Evolutionary conservation across 2,113 vertebrate species (phyloP).

Genomic region (Arothron firmamentum): DNA sequence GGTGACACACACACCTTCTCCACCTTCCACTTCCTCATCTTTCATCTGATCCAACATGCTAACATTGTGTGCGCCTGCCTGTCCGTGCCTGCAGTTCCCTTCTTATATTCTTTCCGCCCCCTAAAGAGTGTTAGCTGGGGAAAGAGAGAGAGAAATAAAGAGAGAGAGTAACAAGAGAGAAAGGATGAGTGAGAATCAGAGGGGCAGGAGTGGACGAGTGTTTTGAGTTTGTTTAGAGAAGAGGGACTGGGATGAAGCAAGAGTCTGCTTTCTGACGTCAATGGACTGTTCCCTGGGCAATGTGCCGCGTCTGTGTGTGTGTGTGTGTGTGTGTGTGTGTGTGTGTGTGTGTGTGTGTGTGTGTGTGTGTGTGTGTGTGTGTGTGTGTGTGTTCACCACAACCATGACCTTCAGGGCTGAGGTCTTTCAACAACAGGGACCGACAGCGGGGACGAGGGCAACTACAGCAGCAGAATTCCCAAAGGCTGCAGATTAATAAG

Average conservation of each 20-base stretch:
- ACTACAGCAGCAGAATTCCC: conserved; percentile 60
- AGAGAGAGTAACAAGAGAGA: conserved; percentile 26
- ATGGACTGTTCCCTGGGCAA: conserved; percentile 77
- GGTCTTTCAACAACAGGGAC: conserved; percentile 49
- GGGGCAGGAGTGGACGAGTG: conserved; percentile 27
- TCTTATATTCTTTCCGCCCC: background rate
- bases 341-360: conserved; percentile 17
- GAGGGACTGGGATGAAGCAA: conserved; percentile 77
- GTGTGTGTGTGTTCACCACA: conserved; percentile 35
- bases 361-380: conserved; percentile 26
- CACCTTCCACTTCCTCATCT: background rate
- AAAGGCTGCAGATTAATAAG: background rate
- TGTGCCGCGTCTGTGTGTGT: conserved; percentile 59
- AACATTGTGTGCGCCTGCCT: conserved; percentile 22
- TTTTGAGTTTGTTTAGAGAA: conserved; percentile 80
- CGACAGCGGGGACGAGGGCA: conserved; percentile 56
- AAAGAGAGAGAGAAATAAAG: background rate
- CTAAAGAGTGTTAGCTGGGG: conserved; percentile 46
- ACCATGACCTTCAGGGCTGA: conserved; percentile 62
- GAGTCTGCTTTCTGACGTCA: conserved; percentile 78
- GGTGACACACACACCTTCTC: conserved; percentile 3
- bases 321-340: conserved; percentile 16
- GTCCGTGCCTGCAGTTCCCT: conserved; percentile 2
- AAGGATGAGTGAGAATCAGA: conserved; percentile 29
- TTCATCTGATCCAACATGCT: conserved; percentile 37